Evolutionary conservation across 2,888 invertebrate genomes (phyloP).

Genomic region (Alcis repandata): DNA sequence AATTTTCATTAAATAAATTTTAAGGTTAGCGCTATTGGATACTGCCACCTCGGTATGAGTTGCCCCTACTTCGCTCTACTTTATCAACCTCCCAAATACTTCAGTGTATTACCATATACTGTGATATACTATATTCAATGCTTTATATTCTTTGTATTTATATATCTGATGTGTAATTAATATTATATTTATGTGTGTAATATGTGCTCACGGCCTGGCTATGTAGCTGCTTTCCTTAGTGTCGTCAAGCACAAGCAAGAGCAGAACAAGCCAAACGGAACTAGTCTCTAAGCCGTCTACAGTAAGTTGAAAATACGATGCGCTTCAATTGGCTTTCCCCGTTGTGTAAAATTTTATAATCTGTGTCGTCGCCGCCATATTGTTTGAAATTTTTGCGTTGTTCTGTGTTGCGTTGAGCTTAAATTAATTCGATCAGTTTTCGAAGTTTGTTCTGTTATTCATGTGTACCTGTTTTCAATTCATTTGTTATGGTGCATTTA

Average conservation of each 20-base stretch:
- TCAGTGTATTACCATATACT: neutral
- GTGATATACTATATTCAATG: slow-evolving; percentile 6
- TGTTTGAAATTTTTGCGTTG: slow-evolving; percentile 22
- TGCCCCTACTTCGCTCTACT: neutral
- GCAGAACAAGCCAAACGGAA: slow-evolving; percentile 58
- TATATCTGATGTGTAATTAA: slow-evolving; percentile 51
- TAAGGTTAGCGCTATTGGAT: neutral
- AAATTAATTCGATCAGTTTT: too few species aligned
- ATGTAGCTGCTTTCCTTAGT: slow-evolving; percentile 80
- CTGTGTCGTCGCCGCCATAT: slow-evolving; percentile 13
- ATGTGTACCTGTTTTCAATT: too few species aligned
- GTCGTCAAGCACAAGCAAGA: slow-evolving; percentile 68
- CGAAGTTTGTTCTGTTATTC: too few species aligned
- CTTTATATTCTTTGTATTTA: slow-evolving; percentile 21
- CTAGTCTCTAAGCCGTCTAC: slow-evolving; percentile 61
- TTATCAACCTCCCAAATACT: neutral
- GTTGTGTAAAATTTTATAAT: slow-evolving; percentile 5
- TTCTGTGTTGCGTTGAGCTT: slow-evolving; percentile 40
- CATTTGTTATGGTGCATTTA: too few species aligned
- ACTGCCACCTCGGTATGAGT: neutral
- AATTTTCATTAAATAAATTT: neutral
- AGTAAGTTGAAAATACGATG: slow-evolving; percentile 67
- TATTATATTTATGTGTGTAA: slow-evolving; percentile 61
- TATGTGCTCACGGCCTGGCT: slow-evolving; percentile 64
- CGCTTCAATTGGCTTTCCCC: slow-evolving; percentile 32